Conservation (phyloP, 2,797 vertebrate species). For the Chiroxiphia lanceolata region DNA sequence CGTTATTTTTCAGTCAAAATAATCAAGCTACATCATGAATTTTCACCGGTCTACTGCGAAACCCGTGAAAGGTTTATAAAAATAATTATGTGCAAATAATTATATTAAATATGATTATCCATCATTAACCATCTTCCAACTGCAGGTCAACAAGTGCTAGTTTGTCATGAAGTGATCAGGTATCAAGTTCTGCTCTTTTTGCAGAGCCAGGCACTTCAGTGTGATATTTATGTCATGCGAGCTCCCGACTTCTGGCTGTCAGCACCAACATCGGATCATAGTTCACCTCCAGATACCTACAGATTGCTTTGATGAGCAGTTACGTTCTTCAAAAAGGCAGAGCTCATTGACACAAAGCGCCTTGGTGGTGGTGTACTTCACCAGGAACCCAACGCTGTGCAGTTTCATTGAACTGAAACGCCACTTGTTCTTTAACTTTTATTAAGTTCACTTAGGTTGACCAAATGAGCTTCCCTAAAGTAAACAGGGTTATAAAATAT, state of each 20-base stretch:
- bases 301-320: background rate
- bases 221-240: background rate
- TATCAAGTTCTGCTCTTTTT: constrained; percentile 46
- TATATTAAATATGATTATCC: background rate
- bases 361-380: background rate
- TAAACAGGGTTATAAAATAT: constrained; percentile 68
- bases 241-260: background rate
- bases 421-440: constrained; percentile 68
- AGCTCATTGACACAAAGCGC: background rate
- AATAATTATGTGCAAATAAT: constrained; percentile 46
- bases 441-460: constrained; percentile 70
- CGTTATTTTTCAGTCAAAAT: background rate
- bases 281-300: background rate
- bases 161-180: constrained; percentile 33
- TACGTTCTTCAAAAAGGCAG: background rate
- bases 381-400: background rate
- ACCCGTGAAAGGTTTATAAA: constrained; percentile 6
- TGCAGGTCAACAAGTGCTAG: background rate
- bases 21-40: background rate
- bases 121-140: constrained; percentile 37
- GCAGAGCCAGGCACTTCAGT: constrained; percentile 66
- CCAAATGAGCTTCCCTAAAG: constrained; percentile 71
- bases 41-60: background rate
- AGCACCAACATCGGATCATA: background rate
- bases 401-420: constrained; percentile 45